Evolutionary conservation across 2,113 vertebrate genomes (phyloP), one percentile per base, ranked within the genome.

Genomic region (Sturnus vulgaris): DNA sequence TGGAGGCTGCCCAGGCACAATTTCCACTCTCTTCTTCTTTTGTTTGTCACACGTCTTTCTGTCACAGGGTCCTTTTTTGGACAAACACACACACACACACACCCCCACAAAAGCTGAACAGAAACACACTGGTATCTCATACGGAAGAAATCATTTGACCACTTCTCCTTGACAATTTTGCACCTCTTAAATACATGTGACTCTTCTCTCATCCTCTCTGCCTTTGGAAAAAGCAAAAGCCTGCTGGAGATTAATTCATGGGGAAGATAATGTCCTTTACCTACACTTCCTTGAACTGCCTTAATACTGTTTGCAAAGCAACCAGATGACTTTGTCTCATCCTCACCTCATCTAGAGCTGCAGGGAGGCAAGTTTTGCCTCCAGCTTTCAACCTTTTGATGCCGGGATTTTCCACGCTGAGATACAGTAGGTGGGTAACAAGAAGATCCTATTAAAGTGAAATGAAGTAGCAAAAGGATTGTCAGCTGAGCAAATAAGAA

Each of bases 151-250:
- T 92, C 77, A 78, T 98, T 97, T 97, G 96, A 94, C 97, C 91
- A 68, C 80, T 97, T 98, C 94, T 69, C 95, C 66, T 95, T 96
- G 73, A 86, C 83, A 86, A 79, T 82, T 97, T 98, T 95, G 23
- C 97, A 97, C 97, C 98, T 96, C 98, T 97, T 97, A 99, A 98
- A 98, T 96, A 96, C 97, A 97, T 98, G 98, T 98, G 98, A 98
- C 96, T 98, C 97, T 98, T 97, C 96, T 94, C 90, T 98, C 97
- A 90, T 86, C 93, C 96, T 96, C 94, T 80, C 93, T 86, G 95
- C 72, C 92, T 97, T 97, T 92, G 82, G 90, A 96, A 97, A 97
- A 96, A 88, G 96, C 96, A 95, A 96, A 98, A 98, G 95, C 95
- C 97, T 86, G 88, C 97, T 95, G 91, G 95, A 98, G 98, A 98